Base-by-base conservation (phyloP, 2,113 vertebrate species). In the Peromyscus californicus region DNA sequence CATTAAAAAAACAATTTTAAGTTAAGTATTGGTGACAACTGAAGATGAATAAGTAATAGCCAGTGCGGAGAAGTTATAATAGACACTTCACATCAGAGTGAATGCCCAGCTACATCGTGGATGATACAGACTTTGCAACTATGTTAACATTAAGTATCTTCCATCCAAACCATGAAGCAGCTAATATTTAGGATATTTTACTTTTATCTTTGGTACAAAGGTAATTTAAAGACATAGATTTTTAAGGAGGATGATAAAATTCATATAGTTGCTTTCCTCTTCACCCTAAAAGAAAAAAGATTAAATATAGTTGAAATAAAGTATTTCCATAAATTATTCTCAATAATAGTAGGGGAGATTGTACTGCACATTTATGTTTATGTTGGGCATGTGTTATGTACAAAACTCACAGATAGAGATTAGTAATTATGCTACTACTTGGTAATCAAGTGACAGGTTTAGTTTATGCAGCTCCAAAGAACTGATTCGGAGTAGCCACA, bases 141-240 rank as follows among this genome's bases (percentile, higher is more conserved):
- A 86, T 5, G 72, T 82, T 74, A 90, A 24, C 6, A 94, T 74
- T 51, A 93, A 36, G 10, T 1, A 5, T 76, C 1, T 97, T 86
- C 79, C 1, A 85, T 65, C 84, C 17, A 90, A 29, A 61, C 15
- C 5, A 45, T 90, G 19, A 4, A n/a, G 6, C 2, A 72, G 11
- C 2, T 54, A 94, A 12, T 82, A 19, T 94, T 96, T 72, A 88
- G 16, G 19, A 92, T 88, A 70, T 88, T 88, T 89, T 82, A 36
- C 8, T 86, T 93, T 79, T 76, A 54, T 36, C 8, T 94, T 96
- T 96, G 29, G 36, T 95, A 0, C 26, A 12, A 51, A 94, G 9
- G 22, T 76, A 89, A 76, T 87, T 95, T 84, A 57, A 79, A 93
- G 11, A 2, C 6, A 54, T 92, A 36, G 4, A 0, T n/a, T 93